Conservation (phyloP, 2,888 invertebrate species). For the Lochmaea crataegi region DNA sequence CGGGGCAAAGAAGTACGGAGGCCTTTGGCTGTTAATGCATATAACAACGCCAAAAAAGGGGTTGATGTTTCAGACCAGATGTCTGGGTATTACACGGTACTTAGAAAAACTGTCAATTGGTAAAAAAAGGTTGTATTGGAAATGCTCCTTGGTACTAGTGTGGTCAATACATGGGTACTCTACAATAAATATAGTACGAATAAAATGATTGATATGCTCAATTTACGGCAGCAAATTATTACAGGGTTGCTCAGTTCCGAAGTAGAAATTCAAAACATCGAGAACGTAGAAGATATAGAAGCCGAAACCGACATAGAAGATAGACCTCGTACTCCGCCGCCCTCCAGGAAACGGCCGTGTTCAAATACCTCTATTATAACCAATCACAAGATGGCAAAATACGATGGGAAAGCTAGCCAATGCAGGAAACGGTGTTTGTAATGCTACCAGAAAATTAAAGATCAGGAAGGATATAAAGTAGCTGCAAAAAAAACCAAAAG, state of each 20-base stretch:
- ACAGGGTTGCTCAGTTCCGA: background rate
- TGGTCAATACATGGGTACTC: background rate
- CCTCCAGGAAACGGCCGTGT: background rate
- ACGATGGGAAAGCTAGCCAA: background rate
- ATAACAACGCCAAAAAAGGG: no score
- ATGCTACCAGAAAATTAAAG: background rate
- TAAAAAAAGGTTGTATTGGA: background rate
- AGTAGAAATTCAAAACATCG: background rate
- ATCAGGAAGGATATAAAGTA: background rate
- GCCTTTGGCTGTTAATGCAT: no score
- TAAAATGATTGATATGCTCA: background rate
- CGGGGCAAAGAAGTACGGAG: no score
- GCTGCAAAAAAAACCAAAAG: slow-evolving; percentile 2
- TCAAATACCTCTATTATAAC: background rate
- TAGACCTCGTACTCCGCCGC: background rate
- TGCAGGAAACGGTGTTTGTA: background rate
- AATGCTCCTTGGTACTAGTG: background rate
- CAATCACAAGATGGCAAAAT: background rate
- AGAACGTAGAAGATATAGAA: background rate
- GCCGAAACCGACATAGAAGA: background rate
- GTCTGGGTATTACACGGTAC: no score
- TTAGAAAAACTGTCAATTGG: no score
- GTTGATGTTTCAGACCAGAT: no score
- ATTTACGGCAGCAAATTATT: background rate
- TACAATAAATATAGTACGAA: background rate